Evolutionary conservation across 2,113 vertebrate species (phyloP), one percentile per base, ranked within the genome.

Genomic region (Xenus cinereus): DNA sequence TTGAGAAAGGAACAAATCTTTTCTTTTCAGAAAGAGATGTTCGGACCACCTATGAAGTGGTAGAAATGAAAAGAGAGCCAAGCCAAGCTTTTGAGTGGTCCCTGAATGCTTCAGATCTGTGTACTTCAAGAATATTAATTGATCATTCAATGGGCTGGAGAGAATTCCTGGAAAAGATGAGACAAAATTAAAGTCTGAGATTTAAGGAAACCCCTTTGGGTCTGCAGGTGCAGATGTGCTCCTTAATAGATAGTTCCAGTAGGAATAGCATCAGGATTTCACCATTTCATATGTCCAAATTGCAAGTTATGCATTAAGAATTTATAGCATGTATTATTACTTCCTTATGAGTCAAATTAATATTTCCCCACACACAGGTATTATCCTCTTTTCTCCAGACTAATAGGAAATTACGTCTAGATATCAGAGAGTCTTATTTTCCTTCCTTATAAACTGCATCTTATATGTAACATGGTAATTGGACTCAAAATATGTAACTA

Each of bases 331-430:
- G 4, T 86, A 68, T 80, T 71, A 77, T 87, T 77, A 63, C 27
- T 51, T 92, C 35, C 76, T 85, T 87, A 68, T 87, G 30, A 94
- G 16, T 91, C 39, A 78, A 91, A 94, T 87, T 90, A 93, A 74
- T 90, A 68, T 78, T 84, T 43, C 1, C 9, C 11, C 11, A 35
- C 16, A 87, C 14, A 41, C 27, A 78, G 35, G n/a, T 81, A 22
- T 15, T 68, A 76, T 43, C 16, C 9, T 81, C 45, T 54, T 63
- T 92, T 88, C 46, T 79, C 43, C 46, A 74, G 23, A 28, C 16
- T 64, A 26, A 39, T 45, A 77, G 16, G 32, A 87, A 63, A 86
- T 67, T 22, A 54, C 60, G 24, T 67, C 60, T 77, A 80, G 41
- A 39, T 88, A 63, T 56, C 17, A 46, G 67, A 10, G 10, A 6